Evolutionary conservation across 2,113 vertebrate genomes (phyloP).

Genomic region (Clupea harengus): DNA sequence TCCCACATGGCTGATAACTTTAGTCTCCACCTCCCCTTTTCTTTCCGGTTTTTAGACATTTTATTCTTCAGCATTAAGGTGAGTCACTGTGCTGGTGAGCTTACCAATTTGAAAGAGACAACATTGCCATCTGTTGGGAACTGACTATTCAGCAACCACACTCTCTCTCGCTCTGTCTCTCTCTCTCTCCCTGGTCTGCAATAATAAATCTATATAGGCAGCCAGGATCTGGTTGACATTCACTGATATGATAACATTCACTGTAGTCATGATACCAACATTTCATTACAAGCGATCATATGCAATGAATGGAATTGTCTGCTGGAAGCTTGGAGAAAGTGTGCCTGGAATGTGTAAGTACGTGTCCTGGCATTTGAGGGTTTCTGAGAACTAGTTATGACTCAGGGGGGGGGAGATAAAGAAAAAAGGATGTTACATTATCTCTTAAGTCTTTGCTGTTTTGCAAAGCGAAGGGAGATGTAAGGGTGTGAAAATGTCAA

Average conservation of each 20-base stretch:
- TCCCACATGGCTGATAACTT: neutral
- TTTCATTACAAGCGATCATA: slow-evolving; percentile 29
- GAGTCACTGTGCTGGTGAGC: slow-evolving; percentile 50
- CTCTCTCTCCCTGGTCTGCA: neutral
- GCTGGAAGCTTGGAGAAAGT: slow-evolving; percentile 16
- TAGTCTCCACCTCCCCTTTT: neutral
- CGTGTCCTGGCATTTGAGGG: slow-evolving; percentile 34
- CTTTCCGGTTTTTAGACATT: neutral
- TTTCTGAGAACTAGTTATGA: slow-evolving; percentile 3
- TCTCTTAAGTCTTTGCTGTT: neutral
- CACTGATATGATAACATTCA: slow-evolving; percentile 26
- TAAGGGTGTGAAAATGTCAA: neutral
- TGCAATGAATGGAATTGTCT: slow-evolving; percentile 22
- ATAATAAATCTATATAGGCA: slow-evolving; percentile 17
- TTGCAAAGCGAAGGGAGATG: neutral
- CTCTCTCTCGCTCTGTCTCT: neutral
- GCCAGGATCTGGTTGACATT: slow-evolving; percentile 12
- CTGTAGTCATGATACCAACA: slow-evolving; percentile 19
- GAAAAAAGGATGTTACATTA: neutral
- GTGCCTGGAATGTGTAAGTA: slow-evolving; percentile 37
- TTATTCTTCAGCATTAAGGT: slow-evolving; percentile 45
- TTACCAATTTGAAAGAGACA: slow-evolving; percentile 53
- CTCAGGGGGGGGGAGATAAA: neutral
- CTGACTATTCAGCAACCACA: slow-evolving; percentile 21
- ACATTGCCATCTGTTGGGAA: slow-evolving; percentile 76